Evolutionary conservation across 1,140 invertebrate species (phyloP).

Genomic region (Zaprionus camerounensis): DNA sequence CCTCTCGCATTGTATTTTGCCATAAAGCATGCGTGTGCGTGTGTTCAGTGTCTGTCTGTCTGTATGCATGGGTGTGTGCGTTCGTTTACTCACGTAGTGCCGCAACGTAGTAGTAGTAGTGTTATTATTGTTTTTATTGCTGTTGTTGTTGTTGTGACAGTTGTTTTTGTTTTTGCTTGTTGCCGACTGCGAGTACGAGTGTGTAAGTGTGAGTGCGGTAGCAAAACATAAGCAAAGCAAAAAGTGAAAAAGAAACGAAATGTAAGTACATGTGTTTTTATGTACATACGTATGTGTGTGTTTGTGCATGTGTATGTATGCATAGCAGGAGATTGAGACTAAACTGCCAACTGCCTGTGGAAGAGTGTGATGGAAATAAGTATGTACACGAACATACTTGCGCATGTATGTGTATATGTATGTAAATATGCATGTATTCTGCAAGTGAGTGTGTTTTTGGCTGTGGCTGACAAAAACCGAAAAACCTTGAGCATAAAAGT

Average conservation of each 20-base stretch:
- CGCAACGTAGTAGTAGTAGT: constrained; percentile 72
- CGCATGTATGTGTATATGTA: constrained; percentile 48
- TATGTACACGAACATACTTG: constrained; percentile 1
- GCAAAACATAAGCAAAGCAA: constrained; percentile 79
- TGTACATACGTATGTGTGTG: constrained; percentile 15
- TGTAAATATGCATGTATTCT: constrained; percentile 55
- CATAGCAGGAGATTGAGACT: constrained; percentile 47
- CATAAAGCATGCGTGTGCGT: constrained; percentile 31
- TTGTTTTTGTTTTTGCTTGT: constrained; percentile 69
- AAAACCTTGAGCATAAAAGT: constrained; percentile 59
- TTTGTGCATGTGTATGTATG: constrained; percentile 26
- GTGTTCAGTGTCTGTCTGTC: constrained; percentile 27
- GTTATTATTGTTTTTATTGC: constrained; percentile 76
- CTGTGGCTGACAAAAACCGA: constrained; percentile 66
- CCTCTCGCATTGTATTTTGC: constrained; percentile 44
- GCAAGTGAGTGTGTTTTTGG: constrained; percentile 42
- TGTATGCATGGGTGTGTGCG: constrained; percentile 41
- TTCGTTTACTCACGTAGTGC: constrained; percentile 72
- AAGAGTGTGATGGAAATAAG: constrained; percentile 49
- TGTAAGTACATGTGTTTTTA: constrained; percentile 44
- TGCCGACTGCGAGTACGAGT: constrained; percentile 54
- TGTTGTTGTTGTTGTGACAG: constrained; percentile 64
- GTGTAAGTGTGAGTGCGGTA: constrained; percentile 48
- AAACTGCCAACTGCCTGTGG: constrained; percentile 42
- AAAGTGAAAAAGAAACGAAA: constrained; percentile 70